These are phyloP conservation scores for Sphaerophoria rueppellii DNA, from an alignment of 2,888 invertebrate genomes.

Conservation along the genomic window DNA sequence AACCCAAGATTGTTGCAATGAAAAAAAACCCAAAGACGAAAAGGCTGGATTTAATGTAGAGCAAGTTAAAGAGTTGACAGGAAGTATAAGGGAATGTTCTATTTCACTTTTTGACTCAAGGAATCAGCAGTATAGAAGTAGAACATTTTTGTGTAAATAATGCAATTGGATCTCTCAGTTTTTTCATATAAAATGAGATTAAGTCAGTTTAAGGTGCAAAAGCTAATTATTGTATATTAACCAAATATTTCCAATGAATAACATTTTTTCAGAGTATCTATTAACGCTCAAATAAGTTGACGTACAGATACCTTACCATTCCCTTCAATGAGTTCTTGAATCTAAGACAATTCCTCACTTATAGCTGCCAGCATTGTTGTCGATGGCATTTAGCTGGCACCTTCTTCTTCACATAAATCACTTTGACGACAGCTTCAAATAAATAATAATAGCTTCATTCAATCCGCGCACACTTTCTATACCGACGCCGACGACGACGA, in stretches of 20 bases:
- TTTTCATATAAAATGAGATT: no score
- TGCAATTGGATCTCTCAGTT: no score
- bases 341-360: not conserved
- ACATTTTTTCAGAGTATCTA: not conserved
- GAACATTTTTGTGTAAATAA: no score
- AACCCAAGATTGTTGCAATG: no score
- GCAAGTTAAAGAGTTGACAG: no score
- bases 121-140: no score
- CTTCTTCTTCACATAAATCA: conserved; percentile 25
- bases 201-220: not conserved
- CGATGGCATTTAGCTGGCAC: conserved; percentile 13
- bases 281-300: not conserved
- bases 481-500: not conserved
- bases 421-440: conserved; percentile 16
- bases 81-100: no score
- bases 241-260: no score
- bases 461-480: not conserved
- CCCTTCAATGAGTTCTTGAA: conserved; percentile 22
- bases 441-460: conserved; percentile 29
- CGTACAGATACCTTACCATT: not conserved
- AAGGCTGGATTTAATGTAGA: no score
- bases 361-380: not conserved
- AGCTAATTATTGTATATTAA: no score
- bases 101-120: no score
- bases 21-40: no score